Base-by-base conservation (phyloP, 2,113 vertebrate species). In the Procavia capensis region DNA sequence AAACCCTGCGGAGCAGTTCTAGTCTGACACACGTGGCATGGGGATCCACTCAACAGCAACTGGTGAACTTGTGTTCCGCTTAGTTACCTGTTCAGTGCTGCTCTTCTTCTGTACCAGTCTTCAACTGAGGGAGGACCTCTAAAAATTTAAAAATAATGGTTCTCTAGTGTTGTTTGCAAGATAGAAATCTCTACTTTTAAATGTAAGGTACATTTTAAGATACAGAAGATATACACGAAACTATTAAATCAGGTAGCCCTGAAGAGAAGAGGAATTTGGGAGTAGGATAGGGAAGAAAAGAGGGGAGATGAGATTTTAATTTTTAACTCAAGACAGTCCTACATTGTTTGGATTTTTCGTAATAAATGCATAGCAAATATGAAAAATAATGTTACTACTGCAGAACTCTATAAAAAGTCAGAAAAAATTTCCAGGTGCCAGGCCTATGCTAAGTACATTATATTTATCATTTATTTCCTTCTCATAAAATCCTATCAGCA, bases 151-250 rank as follows among this genome's bases (percentile, higher is more conserved):
- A 43, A 84, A 75, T 24, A 47, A 14, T 43, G 50, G 3, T 94
- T 84, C 78, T 84, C 31, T 87, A 36, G 31, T 25, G 9, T 92
- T 84, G 9, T 80, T 75, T 70, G 81, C 25, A 74, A 39, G 9
- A 85, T 70, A 43, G 54, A 72, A 80, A 50, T 43, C 4, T 86
- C 72, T 81, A 84, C 11, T 27, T 89, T 95, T 91, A 88, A 91
- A 72, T 70, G n/a, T 63, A 70, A 94, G 79, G n/a, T 34, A 57
- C 75, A 94, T 41, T 54, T 59, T 72, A 61, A 78, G 24, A 82
- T 66, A 85, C 72, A 3, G 13, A 66, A 74, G 75, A 63, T 8
- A 91, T 1, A 57, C 17, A 85, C 6, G 24, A 85, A 85, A 66
- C 9, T 45, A 50, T 74, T 74, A 79, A 63, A 80, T 78, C 50